These are phyloP conservation scores for Xestobium rufovillosum DNA, from an alignment of 2,888 invertebrate species.

Conservation along the genomic window DNA sequence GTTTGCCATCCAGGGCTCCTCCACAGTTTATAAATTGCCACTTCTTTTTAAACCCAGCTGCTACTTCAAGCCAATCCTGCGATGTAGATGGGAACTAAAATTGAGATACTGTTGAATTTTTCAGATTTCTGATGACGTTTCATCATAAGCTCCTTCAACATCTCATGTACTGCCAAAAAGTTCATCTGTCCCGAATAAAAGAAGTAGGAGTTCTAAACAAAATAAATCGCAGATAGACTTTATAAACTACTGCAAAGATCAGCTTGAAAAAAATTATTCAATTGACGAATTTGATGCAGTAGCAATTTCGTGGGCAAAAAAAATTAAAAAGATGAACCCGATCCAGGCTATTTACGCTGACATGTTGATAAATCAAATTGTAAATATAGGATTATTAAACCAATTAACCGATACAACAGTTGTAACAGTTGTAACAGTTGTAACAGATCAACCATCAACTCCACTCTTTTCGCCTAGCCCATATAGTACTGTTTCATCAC, in stretches of 20 bases:
- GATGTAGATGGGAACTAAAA: conserved; percentile 3
- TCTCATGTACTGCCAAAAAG: conserved; percentile 9
- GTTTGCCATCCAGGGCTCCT: too few species aligned
- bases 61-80: conserved; percentile 7
- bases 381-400: conserved; percentile 8
- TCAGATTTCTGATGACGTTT: too few species aligned
- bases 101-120: not conserved
- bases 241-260: conserved; percentile 12
- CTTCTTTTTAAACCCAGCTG: too few species aligned
- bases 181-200: conserved; percentile 9
- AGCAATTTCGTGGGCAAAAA: conserved; percentile 9
- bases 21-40: too few species aligned
- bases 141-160: conserved; percentile 10
- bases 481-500: conserved; percentile 1
- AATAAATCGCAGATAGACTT: conserved; percentile 13
- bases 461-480: not conserved
- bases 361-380: conserved; percentile 10
- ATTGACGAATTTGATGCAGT: conserved; percentile 15
- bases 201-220: conserved; percentile 11
- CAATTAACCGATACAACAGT: conserved; percentile 8
- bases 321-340: conserved; percentile 7
- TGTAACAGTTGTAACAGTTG: too few species aligned
- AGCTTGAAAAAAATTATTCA: conserved; percentile 10
- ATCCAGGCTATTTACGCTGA: conserved; percentile 9
- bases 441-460: not conserved